Evolutionary conservation across 2,888 invertebrate genomes (phyloP).

Genomic region (Colletes collaris): DNA sequence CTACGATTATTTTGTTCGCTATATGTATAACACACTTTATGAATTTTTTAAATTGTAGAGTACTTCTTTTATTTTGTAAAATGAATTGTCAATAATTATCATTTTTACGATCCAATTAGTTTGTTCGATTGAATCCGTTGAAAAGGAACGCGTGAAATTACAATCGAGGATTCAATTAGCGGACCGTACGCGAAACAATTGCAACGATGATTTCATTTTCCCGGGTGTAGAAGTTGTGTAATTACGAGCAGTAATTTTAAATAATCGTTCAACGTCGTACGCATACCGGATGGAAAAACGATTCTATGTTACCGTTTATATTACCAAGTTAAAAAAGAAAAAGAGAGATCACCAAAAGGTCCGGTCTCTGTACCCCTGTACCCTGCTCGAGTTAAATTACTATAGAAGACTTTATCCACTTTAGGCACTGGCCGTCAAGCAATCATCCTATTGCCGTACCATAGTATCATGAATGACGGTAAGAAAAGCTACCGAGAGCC

Average conservation of each 20-base stretch:
- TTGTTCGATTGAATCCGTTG: background rate
- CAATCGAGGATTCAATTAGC: constrained; percentile 21
- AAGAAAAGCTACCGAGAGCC: constrained; percentile 77
- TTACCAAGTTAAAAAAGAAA: background rate
- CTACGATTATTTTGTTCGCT: too few relatives aligned
- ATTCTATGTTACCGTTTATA: background rate
- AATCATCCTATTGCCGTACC: constrained; percentile 80
- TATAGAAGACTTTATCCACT: constrained; percentile 81
- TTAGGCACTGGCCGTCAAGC: constrained; percentile 78
- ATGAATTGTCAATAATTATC: too few relatives aligned
- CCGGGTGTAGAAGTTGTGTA: constrained; percentile 5
- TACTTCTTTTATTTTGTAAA: too few relatives aligned
- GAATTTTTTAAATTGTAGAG: too few relatives aligned
- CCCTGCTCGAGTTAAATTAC: constrained; percentile 78
- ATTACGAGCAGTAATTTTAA: background rate
- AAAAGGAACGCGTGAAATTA: constrained; percentile 23
- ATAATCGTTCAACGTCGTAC: constrained; percentile 6
- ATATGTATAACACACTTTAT: too few relatives aligned
- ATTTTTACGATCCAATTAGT: too few relatives aligned
- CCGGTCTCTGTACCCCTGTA: constrained; percentile 63
- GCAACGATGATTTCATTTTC: constrained; percentile 25
- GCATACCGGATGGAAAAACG: background rate
- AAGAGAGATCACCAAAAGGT: constrained; percentile 43
- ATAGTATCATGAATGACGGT: constrained; percentile 78
- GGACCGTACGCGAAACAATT: constrained; percentile 29